Conservation (phyloP, 2,888 invertebrate genomes). For the Stictocephala bisonia region DNA sequence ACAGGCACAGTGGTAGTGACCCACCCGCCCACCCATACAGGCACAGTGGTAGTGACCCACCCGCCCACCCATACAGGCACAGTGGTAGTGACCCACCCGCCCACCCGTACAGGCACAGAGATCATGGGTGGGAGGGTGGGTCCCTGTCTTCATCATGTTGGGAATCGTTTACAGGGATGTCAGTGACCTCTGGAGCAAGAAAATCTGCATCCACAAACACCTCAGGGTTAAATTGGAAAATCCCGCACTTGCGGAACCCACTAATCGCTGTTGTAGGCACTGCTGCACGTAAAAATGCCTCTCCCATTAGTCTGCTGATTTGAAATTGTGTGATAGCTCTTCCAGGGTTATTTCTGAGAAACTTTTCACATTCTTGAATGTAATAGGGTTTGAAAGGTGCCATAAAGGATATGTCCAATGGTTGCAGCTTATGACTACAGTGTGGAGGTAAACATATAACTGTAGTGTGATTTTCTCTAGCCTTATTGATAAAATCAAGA, state of each 20-base stretch:
- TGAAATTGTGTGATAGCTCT: slow-evolving; percentile 38
- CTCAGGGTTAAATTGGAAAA: slow-evolving; percentile 27
- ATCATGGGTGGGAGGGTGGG: too few relatives aligned
- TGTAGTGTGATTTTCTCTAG: too few relatives aligned
- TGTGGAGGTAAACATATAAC: slow-evolving; percentile 62
- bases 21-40: too few relatives aligned
- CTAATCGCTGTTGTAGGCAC: slow-evolving; percentile 33
- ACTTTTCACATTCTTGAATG: slow-evolving; percentile 46
- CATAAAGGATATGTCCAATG: slow-evolving; percentile 44
- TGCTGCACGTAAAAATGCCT: slow-evolving; percentile 42
- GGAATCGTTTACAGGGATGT: too few relatives aligned
- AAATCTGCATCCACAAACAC: slow-evolving; percentile 39
- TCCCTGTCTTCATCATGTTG: too few relatives aligned
- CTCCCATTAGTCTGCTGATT: slow-evolving; percentile 30
- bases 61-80: too few relatives aligned
- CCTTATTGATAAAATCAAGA: too few relatives aligned
- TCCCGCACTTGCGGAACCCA: slow-evolving; percentile 45
- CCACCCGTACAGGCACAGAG: too few relatives aligned
- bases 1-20: too few relatives aligned
- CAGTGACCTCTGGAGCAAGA: slow-evolving; percentile 29
- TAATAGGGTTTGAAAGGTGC: slow-evolving; percentile 49
- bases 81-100: too few relatives aligned
- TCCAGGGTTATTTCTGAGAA: slow-evolving; percentile 37
- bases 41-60: too few relatives aligned
- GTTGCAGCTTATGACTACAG: slow-evolving; percentile 46